Base-by-base conservation (phyloP, 2,113 vertebrate species). In the Dolichotis patagonum region DNA sequence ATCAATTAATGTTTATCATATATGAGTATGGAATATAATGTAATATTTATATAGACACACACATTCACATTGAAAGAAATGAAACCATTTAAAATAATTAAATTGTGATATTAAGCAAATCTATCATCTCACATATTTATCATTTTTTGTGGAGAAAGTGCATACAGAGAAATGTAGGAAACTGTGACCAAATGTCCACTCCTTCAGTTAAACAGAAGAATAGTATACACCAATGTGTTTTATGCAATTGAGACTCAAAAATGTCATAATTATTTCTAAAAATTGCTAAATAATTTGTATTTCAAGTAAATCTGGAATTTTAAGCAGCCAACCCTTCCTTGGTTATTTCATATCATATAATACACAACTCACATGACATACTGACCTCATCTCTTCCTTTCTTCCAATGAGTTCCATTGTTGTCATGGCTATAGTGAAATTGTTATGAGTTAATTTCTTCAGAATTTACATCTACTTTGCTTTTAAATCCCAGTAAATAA, bases 251-350 rank as follows among this genome's bases (percentile, higher is more conserved):
- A 11, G 9, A 65, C 28, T 30, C n/a, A 26, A 38, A 58, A 32
- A 41, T 38, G 17, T 82, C 5, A 35, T 32, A 56, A 54, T 32
- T 8, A 8, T 30, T 49, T 19, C 58, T 56, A 5, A 35, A 58
- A 78, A 35, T n/a, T 85, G 14, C 41, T 43, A 60, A 67, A 32
- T 46, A 20, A 11, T 22, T 52, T 2, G n/a, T n/a, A 60, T 41
- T 49, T 60, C 35, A 96, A 82, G 11, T 84, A n/a, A 67, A 73
- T 89, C 4, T 89, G 32, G 7, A n/a, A 3, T 67, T 32, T 28
- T 80, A 32, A 69, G 2, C 14, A 86, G 5, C 8, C 11, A 19
- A 11, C 12, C 0, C 1, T 1, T 46, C 5, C 5, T 10, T 1
- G 1, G 0, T 58, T 62, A 13, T 14, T 82, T 85, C 81, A 9